Base-by-base conservation (phyloP, 1,140 invertebrate genomes). In the Stratiolaelaps scimitus region DNA sequence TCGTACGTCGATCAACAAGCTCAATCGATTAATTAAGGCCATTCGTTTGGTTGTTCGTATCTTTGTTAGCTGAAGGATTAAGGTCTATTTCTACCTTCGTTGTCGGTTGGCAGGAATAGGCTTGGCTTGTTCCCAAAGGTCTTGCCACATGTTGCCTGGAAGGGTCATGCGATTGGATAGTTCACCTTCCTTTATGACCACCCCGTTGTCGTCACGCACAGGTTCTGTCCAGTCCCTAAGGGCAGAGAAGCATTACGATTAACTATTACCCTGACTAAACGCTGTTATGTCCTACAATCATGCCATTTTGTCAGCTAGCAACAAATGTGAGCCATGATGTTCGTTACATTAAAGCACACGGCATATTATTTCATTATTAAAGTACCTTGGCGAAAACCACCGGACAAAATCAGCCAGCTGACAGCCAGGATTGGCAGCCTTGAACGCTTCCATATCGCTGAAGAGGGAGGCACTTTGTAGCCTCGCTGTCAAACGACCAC, bases 401-500 rank as follows among this genome's bases (percentile, higher is more conserved):
- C 90, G 81, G 66, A 98, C 92, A 76, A 98, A 98, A 75, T 98
- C 95, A 74, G 89, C 92, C 19, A 98, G 75, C n/a, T 83, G 79
- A 23, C 84, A 83, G 0, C 84, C 86, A 1, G 93, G 93, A 81
- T 98, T 98, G 0, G 95, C 95, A 2, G 94, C 93, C 77, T 97
- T 97, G 72, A 98, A 98, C 0, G 92, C 89, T 75, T 98, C 90
- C 92, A 98, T 98, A 74, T 98, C 95, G 0, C 92, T 96, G 2
- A 93, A 78, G 7, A 98, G 77, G 7, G 89, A 91, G 0, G 92
- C 89, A 73, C 89, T 92, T 86, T 98, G 95, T 80, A 97, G 86
- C 73, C 86, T 83, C 0, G 91, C 89, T 56, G 92, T 81, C 53
- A 93, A 78, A 74, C 89, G 84, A 1, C 85, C 85, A 2, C 84